Evolutionary conservation across 2,888 invertebrate genomes (phyloP).

Genomic region (Ephialtes manifestator): DNA sequence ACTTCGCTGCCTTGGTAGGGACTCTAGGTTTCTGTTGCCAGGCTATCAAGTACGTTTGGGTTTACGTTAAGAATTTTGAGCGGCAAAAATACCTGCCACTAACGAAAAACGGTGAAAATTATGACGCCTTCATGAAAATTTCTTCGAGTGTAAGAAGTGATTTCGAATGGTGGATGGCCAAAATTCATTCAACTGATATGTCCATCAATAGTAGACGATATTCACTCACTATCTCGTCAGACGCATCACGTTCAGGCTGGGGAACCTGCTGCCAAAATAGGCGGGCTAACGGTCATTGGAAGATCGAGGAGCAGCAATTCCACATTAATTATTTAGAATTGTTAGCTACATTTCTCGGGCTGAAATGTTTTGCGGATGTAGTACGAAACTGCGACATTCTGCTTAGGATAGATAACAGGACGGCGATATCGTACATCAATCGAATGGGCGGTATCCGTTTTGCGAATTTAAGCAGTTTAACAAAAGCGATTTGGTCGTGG

Average conservation of each 20-base stretch:
- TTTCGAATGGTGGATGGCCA: constrained; percentile 33
- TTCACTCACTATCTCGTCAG: constrained; percentile 26
- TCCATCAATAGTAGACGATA: constrained; percentile 35
- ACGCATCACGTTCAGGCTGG: constrained; percentile 42
- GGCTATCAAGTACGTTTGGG: no score
- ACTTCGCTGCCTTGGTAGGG: no score
- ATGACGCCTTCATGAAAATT: no score
- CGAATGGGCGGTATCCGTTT: constrained; percentile 57
- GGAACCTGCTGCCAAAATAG: constrained; percentile 10
- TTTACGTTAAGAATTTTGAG: no score
- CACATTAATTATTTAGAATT: constrained; percentile 61
- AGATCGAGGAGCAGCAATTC: constrained; percentile 12
- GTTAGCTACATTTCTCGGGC: constrained; percentile 62
- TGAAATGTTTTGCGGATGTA: constrained; percentile 65
- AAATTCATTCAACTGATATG: constrained; percentile 20
- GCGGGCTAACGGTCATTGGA: constrained; percentile 56
- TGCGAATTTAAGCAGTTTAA: constrained; percentile 46
- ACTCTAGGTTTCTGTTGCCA: no score
- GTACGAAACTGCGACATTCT: constrained; percentile 50
- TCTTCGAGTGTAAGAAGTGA: no score
- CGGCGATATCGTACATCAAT: constrained; percentile 66
- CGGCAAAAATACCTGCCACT: neutral
- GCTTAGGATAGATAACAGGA: constrained; percentile 63
- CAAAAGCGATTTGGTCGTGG: constrained; percentile 62
- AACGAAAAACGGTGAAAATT: no score